Evolutionary conservation across 2,888 invertebrate genomes (phyloP).

Genomic region (Tachina grossa): DNA sequence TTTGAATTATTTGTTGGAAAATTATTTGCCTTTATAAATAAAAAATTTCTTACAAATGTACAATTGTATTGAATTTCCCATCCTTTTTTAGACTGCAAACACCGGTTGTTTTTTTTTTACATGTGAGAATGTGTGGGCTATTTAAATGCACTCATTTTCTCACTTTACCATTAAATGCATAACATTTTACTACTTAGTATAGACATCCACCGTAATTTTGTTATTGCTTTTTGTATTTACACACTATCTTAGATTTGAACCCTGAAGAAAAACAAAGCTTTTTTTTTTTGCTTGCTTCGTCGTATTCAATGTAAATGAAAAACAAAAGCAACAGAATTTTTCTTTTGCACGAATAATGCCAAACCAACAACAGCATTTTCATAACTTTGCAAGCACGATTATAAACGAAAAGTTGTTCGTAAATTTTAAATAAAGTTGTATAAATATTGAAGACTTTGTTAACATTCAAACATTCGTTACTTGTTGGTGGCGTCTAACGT

Average conservation of each 20-base stretch:
- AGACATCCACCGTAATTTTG: constrained; percentile 3
- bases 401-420: constrained; percentile 5
- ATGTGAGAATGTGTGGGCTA: not conserved
- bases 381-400: constrained; percentile 39
- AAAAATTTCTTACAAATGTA: not conserved
- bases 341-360: constrained; percentile 11
- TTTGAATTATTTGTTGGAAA: too few species aligned
- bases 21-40: too few species aligned
- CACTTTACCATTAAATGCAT: not conserved
- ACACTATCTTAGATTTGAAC: constrained; percentile 2
- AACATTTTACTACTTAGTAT: not conserved
- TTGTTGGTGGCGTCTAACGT: constrained; percentile 62
- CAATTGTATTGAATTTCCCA: not conserved
- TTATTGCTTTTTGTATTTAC: not conserved
- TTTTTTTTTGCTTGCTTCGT: constrained; percentile 8
- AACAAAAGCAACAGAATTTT: constrained; percentile 60
- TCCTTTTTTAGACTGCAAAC: not conserved
- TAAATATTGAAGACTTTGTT: constrained; percentile 60
- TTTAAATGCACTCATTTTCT: not conserved
- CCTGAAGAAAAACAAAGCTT: constrained; percentile 31
- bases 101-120: not conserved
- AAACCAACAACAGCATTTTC: constrained; percentile 20
- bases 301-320: not conserved
- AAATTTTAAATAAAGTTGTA: constrained; percentile 36
- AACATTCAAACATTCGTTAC: constrained; percentile 63